Evolutionary conservation across 1,140 invertebrate species (phyloP), one percentile per base, ranked within the genome.

Genomic region (Teleopsis dalmanni): DNA sequence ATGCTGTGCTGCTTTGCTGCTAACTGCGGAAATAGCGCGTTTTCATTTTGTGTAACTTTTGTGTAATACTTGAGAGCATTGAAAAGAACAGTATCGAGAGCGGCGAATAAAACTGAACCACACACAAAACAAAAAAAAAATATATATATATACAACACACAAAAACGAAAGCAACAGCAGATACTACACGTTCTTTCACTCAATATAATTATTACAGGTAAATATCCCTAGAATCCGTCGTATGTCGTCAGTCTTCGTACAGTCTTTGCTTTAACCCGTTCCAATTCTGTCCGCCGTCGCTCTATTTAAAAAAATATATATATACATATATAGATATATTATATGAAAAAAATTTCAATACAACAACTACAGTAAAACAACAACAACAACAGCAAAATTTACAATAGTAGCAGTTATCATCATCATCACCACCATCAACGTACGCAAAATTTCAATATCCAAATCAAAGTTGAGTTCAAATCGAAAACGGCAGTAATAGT

Each of bases 211-310:
- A 50, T 65, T 65, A n/a, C n/a, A n/a, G 64, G 66, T 69, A 70
- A 67, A 70, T 67, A 70, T 70, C 66, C 66, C 70, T 63, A 61
- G 63, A 67, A 70, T 65, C 62, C 65, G 59, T 59, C 59, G 66
- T 65, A 70, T 70, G 65, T 70, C 63, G 70, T 70, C 67, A 70
- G 67, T 70, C 67, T 70, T 70, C 67, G 67, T 70, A 70, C 66
- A 70, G 67, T 70, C 67, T 70, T 70, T 67, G 67, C 67, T 70
- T 70, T 70, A 70, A 70, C 66, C 66, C 67, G 67, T 70, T 70
- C 67, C 67, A 70, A 69, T 59, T 70, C 66, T 70, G 62, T 69
- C 65, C 65, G 65, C 63, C 62, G 62, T 58, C 48, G 47, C 47
- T 53, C 47, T 52, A 44, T 52, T 42, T 44, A 48, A 43, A 23